phyloP scores from a whole-genome alignment of 2,797 vertebrate genomes.

The Hapalemur alaotrensis region DNA sequence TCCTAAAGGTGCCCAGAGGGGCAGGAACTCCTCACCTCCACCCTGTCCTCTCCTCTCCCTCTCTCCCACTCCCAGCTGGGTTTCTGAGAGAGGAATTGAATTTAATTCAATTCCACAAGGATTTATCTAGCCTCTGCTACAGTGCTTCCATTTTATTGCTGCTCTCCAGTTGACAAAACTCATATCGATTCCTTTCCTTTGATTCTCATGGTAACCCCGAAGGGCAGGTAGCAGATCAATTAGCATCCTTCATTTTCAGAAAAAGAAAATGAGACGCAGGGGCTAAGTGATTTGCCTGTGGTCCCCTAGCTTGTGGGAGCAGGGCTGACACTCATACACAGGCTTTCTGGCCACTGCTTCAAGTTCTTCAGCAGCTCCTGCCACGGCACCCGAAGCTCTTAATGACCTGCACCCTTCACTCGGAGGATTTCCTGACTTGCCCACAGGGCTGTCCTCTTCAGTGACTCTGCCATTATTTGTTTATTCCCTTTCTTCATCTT shows the following conservation, averaged over 20 bases:
- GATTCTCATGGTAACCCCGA: not conserved
- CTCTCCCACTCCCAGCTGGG: not conserved
- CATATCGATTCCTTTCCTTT: not conserved
- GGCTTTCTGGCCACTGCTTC: not conserved
- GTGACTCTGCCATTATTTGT: not conserved
- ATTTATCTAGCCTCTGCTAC: not conserved
- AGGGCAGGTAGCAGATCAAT: not conserved
- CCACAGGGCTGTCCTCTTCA: not conserved
- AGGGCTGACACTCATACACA: not conserved
- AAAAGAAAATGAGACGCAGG: not conserved
- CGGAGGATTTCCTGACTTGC: not conserved
- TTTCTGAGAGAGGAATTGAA: not conserved
- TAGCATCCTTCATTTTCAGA: conserved; percentile 5
- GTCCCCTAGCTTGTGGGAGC: not conserved
- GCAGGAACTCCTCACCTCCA: not conserved
- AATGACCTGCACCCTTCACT: not conserved
- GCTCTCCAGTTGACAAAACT: not conserved
- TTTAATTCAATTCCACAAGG: not conserved
- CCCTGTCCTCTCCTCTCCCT: not conserved
- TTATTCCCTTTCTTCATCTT: not conserved
- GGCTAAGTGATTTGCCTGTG: not conserved
- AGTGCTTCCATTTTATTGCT: not conserved
- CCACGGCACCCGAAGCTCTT: not conserved
- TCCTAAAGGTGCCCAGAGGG: not conserved
- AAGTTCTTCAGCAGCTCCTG: not conserved